Percentiles rank a stretch among this genome's conserved stretches.
Evolutionary conservation across 2,113 vertebrate species (phyloP).

Genomic region (Python bivittatus): DNA sequence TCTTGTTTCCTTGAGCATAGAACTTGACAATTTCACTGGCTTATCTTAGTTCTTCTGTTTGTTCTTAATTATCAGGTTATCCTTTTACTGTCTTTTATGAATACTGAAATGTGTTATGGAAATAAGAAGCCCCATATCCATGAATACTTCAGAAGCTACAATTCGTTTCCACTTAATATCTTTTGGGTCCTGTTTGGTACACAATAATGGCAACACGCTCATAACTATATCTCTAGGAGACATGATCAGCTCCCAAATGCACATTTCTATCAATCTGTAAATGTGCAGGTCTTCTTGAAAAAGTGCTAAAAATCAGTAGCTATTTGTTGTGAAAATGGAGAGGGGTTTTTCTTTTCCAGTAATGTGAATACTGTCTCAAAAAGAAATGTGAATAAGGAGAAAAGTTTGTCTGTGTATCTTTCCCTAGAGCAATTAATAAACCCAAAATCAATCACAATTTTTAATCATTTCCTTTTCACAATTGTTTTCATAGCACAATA

Average conservation of each 20-base stretch:
- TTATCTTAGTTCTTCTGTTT: not conserved
- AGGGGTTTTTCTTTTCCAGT: not conserved
- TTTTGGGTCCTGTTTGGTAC: not conserved
- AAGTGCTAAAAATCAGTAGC: not conserved
- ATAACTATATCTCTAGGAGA: not conserved
- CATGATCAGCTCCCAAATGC: not conserved
- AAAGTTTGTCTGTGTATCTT: not conserved
- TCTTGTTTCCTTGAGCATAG: not conserved
- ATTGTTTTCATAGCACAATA: not conserved
- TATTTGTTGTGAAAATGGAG: not conserved
- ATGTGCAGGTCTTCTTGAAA: not conserved
- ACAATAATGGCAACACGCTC: not conserved
- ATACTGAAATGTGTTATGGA: not conserved
- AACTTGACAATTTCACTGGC: not conserved
- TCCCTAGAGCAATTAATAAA: not conserved
- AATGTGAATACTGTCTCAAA: not conserved
- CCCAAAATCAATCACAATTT: not conserved
- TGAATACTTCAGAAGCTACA: not conserved
- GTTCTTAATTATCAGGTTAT: not conserved
- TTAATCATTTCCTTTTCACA: not conserved
- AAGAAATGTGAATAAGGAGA: not conserved
- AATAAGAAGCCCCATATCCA: not conserved
- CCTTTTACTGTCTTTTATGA: not conserved
- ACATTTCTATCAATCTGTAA: slow-evolving; percentile 17
- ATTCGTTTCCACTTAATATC: not conserved